Conservation (phyloP, 1,140 invertebrate species). For the Anoplophora glabripennis region DNA sequence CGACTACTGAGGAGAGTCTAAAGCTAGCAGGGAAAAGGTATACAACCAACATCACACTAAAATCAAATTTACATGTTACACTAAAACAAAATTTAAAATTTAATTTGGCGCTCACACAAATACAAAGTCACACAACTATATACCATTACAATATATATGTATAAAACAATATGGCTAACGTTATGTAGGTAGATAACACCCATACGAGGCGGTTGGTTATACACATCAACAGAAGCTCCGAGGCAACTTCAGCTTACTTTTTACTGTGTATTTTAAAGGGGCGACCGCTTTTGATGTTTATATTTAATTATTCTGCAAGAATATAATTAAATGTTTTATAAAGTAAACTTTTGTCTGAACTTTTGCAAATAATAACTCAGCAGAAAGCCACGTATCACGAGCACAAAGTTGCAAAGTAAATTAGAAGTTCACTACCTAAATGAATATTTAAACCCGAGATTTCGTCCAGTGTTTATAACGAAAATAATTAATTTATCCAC, state of each 20-base stretch:
- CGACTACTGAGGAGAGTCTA: too few species aligned
- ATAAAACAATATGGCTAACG: too few species aligned
- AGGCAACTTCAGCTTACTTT: conserved; percentile 10
- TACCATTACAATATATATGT: too few species aligned
- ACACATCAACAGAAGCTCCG: too few species aligned
- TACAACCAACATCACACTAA: too few species aligned
- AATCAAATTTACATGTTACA: too few species aligned
- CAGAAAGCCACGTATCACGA: conserved; percentile 3
- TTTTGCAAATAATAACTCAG: conserved; percentile 10
- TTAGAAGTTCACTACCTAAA: conserved; percentile 1
- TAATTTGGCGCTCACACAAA: too few species aligned
- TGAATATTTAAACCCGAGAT: neutral
- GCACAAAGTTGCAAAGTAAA: conserved; percentile 5
- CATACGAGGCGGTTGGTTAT: too few species aligned
- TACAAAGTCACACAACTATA: too few species aligned
- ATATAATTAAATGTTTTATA: conserved; percentile 19
- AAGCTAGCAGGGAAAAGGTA: too few species aligned
- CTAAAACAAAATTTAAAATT: too few species aligned
- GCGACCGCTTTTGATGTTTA: conserved; percentile 14
- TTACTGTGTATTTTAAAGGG: conserved; percentile 10
- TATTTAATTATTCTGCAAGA: conserved; percentile 18
- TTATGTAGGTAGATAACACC: too few species aligned
- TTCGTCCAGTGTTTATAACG: neutral
- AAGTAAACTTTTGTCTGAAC: conserved; percentile 10
- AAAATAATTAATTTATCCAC: neutral